Percentiles rank a stretch among this genome's conserved stretches.
These are phyloP conservation scores for Aviceda subcristata DNA, from an alignment of 2,113 vertebrate species.

Conservation along the genomic window DNA sequence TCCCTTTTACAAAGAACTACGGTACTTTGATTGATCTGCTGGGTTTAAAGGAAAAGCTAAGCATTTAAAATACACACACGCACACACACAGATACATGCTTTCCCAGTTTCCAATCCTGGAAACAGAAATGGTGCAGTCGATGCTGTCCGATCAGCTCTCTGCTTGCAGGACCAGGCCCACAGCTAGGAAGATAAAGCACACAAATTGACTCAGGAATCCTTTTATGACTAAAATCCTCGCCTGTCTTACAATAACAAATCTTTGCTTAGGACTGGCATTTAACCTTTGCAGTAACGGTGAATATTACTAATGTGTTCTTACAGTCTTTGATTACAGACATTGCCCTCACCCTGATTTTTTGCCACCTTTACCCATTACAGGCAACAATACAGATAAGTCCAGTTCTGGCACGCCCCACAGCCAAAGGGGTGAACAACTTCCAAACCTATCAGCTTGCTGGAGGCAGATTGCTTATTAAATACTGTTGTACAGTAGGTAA, in stretches of 20 bases:
- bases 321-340: not conserved
- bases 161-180: not conserved
- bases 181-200: not conserved
- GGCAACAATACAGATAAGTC: not conserved
- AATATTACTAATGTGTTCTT: not conserved
- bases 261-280: not conserved
- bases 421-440: not conserved
- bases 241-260: not conserved
- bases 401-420: not conserved
- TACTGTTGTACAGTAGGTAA: not conserved
- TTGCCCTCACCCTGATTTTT: not conserved
- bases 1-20: not conserved
- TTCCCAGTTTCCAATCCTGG: not conserved
- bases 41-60: not conserved
- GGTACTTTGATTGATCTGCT: not conserved
- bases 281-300: not conserved
- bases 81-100: not conserved
- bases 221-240: not conserved
- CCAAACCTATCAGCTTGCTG: not conserved
- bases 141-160: not conserved
- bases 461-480: not conserved
- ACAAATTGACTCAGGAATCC: not conserved
- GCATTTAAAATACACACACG: not conserved
- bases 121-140: not conserved
- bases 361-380: not conserved